A percentile compares a stretch with the other conserved stretches of the same genome.
These are phyloP conservation scores for Euplagia quadripunctaria DNA, from an alignment of 2,888 invertebrate genomes.

Conservation along the genomic window DNA sequence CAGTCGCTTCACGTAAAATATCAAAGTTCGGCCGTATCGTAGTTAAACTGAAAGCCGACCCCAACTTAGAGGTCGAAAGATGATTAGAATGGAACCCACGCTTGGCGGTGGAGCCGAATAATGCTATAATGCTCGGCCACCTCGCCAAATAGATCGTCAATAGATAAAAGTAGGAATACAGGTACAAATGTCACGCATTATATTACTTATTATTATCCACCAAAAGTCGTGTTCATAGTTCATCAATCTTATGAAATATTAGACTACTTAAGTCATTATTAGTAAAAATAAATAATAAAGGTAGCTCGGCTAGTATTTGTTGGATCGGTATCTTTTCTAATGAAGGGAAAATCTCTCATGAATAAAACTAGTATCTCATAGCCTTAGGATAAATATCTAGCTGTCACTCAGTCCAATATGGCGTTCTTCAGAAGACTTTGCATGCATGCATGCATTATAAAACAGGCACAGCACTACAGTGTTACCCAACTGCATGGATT, in stretches of 20 bases:
- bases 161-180: too few species aligned
- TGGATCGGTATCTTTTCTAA: background rate
- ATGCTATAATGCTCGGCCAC: too few species aligned
- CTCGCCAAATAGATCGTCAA: too few species aligned
- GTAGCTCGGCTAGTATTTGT: background rate
- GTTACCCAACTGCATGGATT: too few species aligned
- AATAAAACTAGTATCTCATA: background rate
- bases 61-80: too few species aligned
- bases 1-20: too few species aligned
- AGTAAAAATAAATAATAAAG: background rate
- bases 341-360: background rate
- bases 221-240: slow-evolving; percentile 57
- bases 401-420: background rate
- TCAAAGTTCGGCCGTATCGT: too few species aligned
- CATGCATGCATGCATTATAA: background rate
- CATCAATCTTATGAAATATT: slow-evolving; percentile 55
- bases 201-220: background rate
- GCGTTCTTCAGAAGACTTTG: background rate
- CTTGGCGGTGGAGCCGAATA: too few species aligned
- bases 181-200: background rate
- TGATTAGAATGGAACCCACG: too few species aligned
- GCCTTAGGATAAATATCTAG: background rate
- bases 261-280: slow-evolving; percentile 12
- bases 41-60: too few species aligned
- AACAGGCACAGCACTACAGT: background rate